Evolutionary conservation across 2,888 invertebrate species (phyloP).

Genomic region (Apocheima hispidaria): DNA sequence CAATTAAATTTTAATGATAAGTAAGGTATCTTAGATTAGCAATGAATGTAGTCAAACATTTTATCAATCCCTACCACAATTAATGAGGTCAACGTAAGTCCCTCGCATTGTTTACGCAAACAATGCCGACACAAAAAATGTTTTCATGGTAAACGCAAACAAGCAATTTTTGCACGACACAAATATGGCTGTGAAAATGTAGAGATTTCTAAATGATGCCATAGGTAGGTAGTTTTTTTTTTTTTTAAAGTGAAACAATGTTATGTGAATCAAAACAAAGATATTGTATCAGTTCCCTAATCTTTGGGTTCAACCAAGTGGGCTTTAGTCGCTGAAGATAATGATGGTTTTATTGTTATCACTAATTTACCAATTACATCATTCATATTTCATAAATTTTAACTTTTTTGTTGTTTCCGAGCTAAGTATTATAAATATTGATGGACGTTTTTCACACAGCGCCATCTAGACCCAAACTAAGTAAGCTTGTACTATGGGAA

Average conservation of each 20-base stretch:
- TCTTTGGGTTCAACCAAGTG: too few species aligned
- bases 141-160: conserved; percentile 16
- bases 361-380: too few species aligned
- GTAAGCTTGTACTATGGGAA: too few species aligned
- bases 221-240: too few species aligned
- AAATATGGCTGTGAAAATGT: not conserved
- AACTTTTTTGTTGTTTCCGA: too few species aligned
- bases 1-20: conserved; percentile 13
- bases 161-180: conserved; percentile 16
- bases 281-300: too few species aligned
- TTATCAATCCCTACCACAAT: conserved; percentile 12
- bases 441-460: too few species aligned
- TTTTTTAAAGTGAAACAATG: not conserved
- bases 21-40: conserved; percentile 7
- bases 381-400: too few species aligned
- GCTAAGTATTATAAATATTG: too few species aligned
- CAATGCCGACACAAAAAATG: conserved; percentile 29
- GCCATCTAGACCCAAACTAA: too few species aligned
- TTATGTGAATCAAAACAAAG: not conserved
- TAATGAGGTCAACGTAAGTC: conserved; percentile 22
- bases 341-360: too few species aligned
- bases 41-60: conserved; percentile 1
- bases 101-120: conserved; percentile 17
- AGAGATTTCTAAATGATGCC: conserved; percentile 5
- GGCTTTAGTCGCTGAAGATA: too few species aligned